A percentile compares a stretch with the other conserved stretches of the same genome.
phyloP scores from a whole-genome alignment of 2,888 invertebrate genomes.

The Deilephila elpenor region DNA sequence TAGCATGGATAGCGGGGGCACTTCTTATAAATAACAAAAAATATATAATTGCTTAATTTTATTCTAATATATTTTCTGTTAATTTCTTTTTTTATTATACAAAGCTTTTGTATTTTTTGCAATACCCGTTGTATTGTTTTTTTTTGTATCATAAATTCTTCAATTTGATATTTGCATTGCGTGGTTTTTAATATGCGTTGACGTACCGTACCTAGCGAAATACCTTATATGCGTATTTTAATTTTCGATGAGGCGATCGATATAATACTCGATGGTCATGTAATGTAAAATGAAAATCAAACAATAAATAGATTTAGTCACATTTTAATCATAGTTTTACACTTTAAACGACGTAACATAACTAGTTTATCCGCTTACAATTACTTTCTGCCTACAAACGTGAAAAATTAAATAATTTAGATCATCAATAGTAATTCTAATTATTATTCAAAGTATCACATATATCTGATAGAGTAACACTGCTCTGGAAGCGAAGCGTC shows the following conservation, averaged over 20 bases:
- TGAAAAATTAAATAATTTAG: conserved; percentile 85
- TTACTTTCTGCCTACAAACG: conserved; percentile 78
- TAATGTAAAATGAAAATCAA: conserved; percentile 38
- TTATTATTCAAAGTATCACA: conserved; percentile 83
- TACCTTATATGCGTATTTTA: not conserved
- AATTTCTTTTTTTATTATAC: too few relatives aligned
- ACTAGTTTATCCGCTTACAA: conserved; percentile 67
- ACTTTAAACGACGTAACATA: conserved; percentile 74
- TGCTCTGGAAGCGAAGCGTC: conserved; percentile 79
- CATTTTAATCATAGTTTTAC: conserved; percentile 78
- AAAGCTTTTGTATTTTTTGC: too few relatives aligned
- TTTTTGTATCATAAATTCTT: too few relatives aligned
- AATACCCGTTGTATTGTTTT: too few relatives aligned
- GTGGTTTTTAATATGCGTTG: not conserved
- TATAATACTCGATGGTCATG: too few relatives aligned
- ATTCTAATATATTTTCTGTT: too few relatives aligned
- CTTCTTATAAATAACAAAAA: too few relatives aligned
- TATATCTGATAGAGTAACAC: conserved; percentile 80
- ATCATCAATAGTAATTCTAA: conserved; percentile 74
- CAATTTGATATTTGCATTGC: not conserved
- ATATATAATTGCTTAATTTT: too few relatives aligned
- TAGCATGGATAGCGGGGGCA: too few relatives aligned
- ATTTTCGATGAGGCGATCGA: too few relatives aligned
- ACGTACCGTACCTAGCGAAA: not conserved
- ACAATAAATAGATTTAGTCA: conserved; percentile 67